Percentiles rank a stretch among this genome's conserved stretches.
Conservation (phyloP, 2,797 vertebrate species). For the Cryptoblepharus egeriae region DNA sequence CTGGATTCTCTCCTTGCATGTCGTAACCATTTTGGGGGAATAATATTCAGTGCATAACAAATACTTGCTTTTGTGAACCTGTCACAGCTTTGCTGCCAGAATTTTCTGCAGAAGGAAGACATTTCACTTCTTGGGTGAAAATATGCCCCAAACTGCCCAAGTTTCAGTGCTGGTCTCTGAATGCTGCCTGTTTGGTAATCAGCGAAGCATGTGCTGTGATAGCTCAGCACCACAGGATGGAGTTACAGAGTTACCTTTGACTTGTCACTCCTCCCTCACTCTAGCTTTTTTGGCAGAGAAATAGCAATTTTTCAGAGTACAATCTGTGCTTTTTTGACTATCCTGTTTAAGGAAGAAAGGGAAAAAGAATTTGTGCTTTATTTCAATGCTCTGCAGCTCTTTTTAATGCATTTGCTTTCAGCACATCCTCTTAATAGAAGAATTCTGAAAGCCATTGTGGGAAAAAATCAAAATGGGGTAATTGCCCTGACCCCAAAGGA, state of each 20-base stretch:
- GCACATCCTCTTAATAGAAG: slow-evolving; percentile 5
- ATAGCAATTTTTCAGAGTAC: neutral
- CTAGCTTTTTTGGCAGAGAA: slow-evolving; percentile 13
- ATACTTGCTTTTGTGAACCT: neutral
- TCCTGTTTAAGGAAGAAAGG: neutral
- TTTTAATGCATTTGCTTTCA: neutral
- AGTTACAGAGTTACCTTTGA: slow-evolving; percentile 72
- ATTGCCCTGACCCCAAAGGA: neutral
- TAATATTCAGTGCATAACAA: neutral
- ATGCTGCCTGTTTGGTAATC: slow-evolving; percentile 16
- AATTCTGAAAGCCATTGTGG: neutral
- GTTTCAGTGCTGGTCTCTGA: rapidly evolving
- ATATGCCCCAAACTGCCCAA: neutral
- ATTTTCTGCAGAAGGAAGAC: neutral
- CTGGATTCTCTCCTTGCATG: neutral
- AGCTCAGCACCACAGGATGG: slow-evolving; percentile 68
- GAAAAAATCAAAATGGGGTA: neutral
- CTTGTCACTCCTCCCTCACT: slow-evolving; percentile 21
- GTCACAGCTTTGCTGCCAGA: neutral
- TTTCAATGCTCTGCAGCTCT: neutral
- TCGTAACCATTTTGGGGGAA: neutral
- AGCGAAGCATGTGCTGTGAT: slow-evolving; percentile 58
- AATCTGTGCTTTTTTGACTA: neutral
- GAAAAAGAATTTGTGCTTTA: neutral
- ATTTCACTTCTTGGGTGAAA: neutral